A percentile compares a stretch with the other conserved stretches of the same genome.
Evolutionary conservation across 2,888 invertebrate genomes (phyloP).

Genomic region (Hirtodrosophila cameraria): DNA sequence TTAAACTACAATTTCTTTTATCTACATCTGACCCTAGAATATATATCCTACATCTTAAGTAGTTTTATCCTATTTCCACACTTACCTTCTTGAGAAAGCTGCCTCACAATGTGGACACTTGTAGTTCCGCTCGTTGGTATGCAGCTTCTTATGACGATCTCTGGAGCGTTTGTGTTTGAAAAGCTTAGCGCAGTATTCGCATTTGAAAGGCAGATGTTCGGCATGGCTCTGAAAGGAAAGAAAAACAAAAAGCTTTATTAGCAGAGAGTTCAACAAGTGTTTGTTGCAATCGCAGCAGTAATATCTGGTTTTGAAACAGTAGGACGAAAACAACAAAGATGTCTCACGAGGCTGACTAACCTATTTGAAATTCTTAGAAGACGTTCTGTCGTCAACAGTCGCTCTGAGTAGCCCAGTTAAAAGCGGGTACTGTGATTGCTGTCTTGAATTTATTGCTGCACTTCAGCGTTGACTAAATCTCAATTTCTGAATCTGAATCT

Average conservation of each 20-base stretch:
- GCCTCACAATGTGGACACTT: constrained; percentile 95
- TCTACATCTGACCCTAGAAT: too few relatives aligned
- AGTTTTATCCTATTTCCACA: neutral
- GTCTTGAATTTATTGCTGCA: constrained; percentile 71
- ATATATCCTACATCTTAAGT: neutral
- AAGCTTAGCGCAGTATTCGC: constrained; percentile 94
- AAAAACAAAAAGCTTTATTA: neutral
- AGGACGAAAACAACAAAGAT: too few relatives aligned
- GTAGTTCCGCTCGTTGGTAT: constrained; percentile 95
- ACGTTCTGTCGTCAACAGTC: constrained; percentile 47
- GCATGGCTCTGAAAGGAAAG: constrained; percentile 88
- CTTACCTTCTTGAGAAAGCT: constrained; percentile 95
- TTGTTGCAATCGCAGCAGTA: constrained; percentile 40
- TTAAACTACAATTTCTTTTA: too few relatives aligned
- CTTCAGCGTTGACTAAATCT: constrained; percentile 51
- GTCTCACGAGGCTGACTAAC: constrained; percentile 37
- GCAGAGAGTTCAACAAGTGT: constrained; percentile 26
- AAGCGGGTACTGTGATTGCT: constrained; percentile 44
- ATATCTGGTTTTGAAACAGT: constrained; percentile 22
- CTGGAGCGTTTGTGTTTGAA: constrained; percentile 98
- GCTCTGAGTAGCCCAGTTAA: constrained; percentile 34
- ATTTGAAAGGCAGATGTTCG: constrained; percentile 96
- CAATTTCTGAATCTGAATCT: constrained; percentile 45
- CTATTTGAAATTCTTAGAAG: constrained; percentile 78
- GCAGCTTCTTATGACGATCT: constrained; percentile 96